phyloP scores from a whole-genome alignment of 2,797 vertebrate genomes.

The Epinephelus coioides region DNA sequence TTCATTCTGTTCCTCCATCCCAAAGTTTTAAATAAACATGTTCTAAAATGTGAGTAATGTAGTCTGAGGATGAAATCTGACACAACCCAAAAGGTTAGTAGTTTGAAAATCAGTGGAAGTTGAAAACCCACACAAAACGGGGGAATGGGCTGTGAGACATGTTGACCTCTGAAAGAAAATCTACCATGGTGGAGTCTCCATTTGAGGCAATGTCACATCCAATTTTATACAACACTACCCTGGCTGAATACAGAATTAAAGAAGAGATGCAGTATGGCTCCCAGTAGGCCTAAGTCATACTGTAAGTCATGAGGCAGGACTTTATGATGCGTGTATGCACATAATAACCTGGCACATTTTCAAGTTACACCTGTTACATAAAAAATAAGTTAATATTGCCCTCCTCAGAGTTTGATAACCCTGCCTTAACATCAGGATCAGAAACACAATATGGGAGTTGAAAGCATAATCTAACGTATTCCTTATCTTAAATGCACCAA shows the following conservation, averaged over 20 bases:
- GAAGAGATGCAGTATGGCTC: not conserved
- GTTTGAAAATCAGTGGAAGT: not conserved
- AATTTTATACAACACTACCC: conserved; percentile 13
- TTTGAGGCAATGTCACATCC: conserved; percentile 6
- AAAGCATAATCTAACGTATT: too few relatives aligned
- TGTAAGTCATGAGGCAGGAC: not conserved
- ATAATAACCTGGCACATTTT: too few relatives aligned
- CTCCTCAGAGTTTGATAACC: too few relatives aligned
- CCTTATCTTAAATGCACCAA: too few relatives aligned
- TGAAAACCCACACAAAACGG: not conserved
- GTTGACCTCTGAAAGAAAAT: conserved; percentile 18
- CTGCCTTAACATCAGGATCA: too few relatives aligned
- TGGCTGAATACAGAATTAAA: not conserved
- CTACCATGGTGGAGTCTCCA: not conserved
- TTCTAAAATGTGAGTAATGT: not conserved
- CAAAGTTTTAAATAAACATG: not conserved
- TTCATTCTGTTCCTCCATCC: not conserved
- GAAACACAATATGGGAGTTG: too few relatives aligned
- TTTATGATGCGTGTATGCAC: too few relatives aligned
- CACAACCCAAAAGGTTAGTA: not conserved
- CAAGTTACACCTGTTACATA: too few relatives aligned
- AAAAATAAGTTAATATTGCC: too few relatives aligned
- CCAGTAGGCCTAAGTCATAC: not conserved
- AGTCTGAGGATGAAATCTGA: not conserved
- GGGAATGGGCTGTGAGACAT: not conserved